Evolutionary conservation across 2,113 vertebrate species (phyloP).

Genomic region (Scomber japonicus): DNA sequence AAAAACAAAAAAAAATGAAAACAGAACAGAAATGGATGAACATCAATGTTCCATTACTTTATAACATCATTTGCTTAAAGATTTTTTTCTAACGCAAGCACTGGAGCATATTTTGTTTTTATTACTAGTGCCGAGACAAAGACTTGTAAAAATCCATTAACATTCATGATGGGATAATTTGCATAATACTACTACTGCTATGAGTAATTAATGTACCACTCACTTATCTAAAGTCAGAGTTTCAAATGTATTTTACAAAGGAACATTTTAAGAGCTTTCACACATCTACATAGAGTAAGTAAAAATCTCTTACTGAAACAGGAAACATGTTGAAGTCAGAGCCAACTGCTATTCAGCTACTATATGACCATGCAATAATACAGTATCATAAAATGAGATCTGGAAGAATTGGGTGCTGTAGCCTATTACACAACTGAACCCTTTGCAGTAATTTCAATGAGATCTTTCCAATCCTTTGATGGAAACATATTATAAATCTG

Average conservation of each 20-base stretch:
- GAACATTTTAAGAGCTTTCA: neutral
- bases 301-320: neutral
- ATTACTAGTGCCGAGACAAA: neutral
- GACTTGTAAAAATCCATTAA: conserved; percentile 17
- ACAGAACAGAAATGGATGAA: neutral
- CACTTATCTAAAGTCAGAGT: neutral
- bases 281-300: neutral
- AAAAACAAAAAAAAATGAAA: neutral
- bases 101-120: neutral
- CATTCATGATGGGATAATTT: conserved; percentile 2
- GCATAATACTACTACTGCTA: neutral
- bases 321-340: neutral
- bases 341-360: neutral
- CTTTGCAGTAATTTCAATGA: neutral
- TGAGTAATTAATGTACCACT: neutral
- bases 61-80: neutral
- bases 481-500: neutral
- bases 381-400: neutral
- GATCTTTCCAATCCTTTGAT: neutral
- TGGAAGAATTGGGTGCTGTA: neutral
- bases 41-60: neutral
- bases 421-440: neutral
- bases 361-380: neutral
- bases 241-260: neutral
- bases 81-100: neutral